Percentiles rank a stretch among this genome's conserved stretches.
phyloP scores from a whole-genome alignment of 2,888 invertebrate species.

The Andrena chrysosceles region DNA sequence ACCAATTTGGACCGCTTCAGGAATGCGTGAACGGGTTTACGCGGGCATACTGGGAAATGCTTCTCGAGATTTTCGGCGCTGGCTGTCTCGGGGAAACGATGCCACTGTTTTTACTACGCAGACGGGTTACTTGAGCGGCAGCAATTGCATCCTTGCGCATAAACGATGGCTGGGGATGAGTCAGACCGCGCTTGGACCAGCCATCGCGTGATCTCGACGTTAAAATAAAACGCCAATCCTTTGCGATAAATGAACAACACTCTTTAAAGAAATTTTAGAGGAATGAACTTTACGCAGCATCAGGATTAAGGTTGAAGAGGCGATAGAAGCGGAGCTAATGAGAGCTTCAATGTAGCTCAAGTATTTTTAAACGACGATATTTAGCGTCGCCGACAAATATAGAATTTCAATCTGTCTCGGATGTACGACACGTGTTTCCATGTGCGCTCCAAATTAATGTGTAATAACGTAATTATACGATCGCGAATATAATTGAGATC shows the following conservation, averaged over 20 bases:
- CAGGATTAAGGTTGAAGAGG: background rate
- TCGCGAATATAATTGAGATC: constrained; percentile 38
- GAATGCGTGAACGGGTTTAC: constrained; percentile 54
- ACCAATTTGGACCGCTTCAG: constrained; percentile 69
- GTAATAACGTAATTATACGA: constrained; percentile 32
- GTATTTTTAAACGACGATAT: constrained; percentile 8
- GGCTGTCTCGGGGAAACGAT: constrained; percentile 13
- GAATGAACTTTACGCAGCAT: background rate
- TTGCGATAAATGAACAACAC: background rate
- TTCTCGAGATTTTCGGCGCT: constrained; percentile 19
- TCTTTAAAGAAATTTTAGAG: background rate
- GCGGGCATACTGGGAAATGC: constrained; percentile 44
- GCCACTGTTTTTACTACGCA: constrained; percentile 28
- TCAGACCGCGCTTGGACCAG: constrained; percentile 6
- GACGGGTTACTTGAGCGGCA: constrained; percentile 25
- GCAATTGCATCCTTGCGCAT: background rate
- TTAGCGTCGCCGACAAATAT: constrained; percentile 10
- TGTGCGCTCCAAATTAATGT: constrained; percentile 19
- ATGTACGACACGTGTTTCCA: background rate
- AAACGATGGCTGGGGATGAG: constrained; percentile 19
- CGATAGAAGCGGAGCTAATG: background rate
- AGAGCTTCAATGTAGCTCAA: background rate
- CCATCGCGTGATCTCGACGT: background rate
- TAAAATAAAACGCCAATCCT: constrained; percentile 1
- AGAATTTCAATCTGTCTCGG: constrained; percentile 6